These are phyloP conservation scores for Diplazon laetatorius DNA, from an alignment of 2,888 invertebrate species.

Conservation along the genomic window DNA sequence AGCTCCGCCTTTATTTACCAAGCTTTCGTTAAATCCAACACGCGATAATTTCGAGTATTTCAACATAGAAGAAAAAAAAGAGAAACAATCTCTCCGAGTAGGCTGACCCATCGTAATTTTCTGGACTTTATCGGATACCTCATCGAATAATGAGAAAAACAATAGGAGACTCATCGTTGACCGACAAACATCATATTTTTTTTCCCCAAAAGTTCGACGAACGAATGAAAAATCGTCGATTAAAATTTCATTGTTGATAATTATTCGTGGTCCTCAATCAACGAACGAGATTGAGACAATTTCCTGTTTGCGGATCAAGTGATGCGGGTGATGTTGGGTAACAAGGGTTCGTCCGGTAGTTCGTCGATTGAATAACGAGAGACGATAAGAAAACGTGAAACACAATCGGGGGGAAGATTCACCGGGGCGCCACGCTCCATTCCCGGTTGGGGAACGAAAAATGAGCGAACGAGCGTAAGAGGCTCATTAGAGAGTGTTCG, in stretches of 20 bases:
- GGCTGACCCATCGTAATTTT: not conserved
- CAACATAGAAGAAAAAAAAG: no score
- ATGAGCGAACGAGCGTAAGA: slow-evolving; percentile 76
- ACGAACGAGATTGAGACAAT: not conserved
- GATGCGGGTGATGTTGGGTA: not conserved
- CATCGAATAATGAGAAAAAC: no score
- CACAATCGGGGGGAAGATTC: slow-evolving; percentile 11
- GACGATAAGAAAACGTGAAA: not conserved
- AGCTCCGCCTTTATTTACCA: no score
- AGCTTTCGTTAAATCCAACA: no score
- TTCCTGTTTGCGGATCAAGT: not conserved
- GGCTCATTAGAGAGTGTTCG: slow-evolving; percentile 82
- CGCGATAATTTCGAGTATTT: no score
- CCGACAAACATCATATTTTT: no score
- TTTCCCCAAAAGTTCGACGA: not conserved
- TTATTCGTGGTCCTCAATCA: no score
- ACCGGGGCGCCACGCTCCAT: slow-evolving; percentile 57
- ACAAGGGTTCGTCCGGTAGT: not conserved
- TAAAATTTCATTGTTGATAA: no score
- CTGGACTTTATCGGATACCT: no score
- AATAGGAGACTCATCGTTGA: not conserved
- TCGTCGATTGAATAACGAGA: not conserved
- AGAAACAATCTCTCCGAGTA: no score
- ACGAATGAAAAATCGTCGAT: no score
- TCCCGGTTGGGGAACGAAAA: slow-evolving; percentile 73